Percentiles rank a stretch among this genome's conserved stretches.
Evolutionary conservation across 2,797 vertebrate species (phyloP).

Genomic region (Hoplostethus mediterraneus): DNA sequence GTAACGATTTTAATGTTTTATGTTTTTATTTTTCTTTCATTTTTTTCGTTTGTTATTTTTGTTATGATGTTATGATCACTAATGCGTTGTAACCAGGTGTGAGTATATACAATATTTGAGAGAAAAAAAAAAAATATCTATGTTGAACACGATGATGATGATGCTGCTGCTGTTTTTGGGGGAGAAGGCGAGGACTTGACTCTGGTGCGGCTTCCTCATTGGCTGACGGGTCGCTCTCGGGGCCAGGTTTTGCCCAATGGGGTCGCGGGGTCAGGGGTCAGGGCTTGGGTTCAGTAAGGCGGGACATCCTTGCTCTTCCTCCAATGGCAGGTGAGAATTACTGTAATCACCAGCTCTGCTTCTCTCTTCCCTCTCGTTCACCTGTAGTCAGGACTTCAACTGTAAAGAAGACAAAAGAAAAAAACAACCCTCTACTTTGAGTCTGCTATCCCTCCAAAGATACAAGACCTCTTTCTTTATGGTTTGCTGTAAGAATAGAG

Average conservation of each 20-base stretch:
- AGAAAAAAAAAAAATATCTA: conserved; percentile 62
- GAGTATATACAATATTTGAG: conserved; percentile 83
- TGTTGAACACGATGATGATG: conserved; percentile 76
- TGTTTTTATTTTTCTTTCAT: conserved; percentile 51
- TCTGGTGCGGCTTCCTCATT: conserved; percentile 58
- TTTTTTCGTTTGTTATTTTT: conserved; percentile 66
- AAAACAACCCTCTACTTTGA: conserved; percentile 77
- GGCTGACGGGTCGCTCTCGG: conserved; percentile 65
- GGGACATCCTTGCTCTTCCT: conserved; percentile 82
- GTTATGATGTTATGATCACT: conserved; percentile 86
- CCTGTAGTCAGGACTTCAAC: conserved; percentile 80
- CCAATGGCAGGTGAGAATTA: conserved; percentile 81
- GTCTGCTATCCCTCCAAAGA: conserved; percentile 89
- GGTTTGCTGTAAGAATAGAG: conserved; percentile 86
- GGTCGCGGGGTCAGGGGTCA: conserved; percentile 63
- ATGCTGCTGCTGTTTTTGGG: conserved; percentile 75
- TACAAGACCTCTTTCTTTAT: conserved; percentile 81
- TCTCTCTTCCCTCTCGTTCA: conserved; percentile 78
- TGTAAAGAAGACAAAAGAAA: conserved; percentile 77
- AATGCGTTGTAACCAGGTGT: conserved; percentile 86
- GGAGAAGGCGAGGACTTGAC: conserved; percentile 66
- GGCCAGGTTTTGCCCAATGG: conserved; percentile 54
- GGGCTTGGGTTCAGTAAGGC: conserved; percentile 57
- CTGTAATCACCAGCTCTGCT: conserved; percentile 82
- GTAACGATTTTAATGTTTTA: conserved; percentile 85